phyloP scores from a whole-genome alignment of 2,113 vertebrate species.

The Scophthalmus maximus region DNA sequence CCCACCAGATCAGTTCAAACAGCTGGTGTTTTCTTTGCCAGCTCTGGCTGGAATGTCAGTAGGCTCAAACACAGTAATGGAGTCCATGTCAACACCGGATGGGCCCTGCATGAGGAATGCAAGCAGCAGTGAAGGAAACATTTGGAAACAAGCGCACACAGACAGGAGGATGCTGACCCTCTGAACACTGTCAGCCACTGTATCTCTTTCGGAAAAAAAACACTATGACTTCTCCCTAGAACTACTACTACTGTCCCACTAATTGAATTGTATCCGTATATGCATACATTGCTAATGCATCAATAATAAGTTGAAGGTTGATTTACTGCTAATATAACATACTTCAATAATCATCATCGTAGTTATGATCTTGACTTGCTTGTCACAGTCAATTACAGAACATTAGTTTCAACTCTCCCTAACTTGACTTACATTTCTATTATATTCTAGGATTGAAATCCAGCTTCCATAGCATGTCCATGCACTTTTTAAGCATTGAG shows the following conservation, averaged over 20 bases:
- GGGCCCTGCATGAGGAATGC: constrained; percentile 50
- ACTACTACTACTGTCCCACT: neutral
- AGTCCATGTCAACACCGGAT: constrained; percentile 74
- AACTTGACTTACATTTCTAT: neutral
- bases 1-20: constrained; percentile 57
- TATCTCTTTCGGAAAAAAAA: neutral
- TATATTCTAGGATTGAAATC: neutral
- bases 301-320: neutral
- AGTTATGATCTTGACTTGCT: neutral
- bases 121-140: constrained; percentile 43
- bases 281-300: too few species aligned
- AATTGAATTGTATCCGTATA: too few species aligned
- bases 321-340: neutral
- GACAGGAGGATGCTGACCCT: neutral
- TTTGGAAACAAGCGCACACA: constrained; percentile 19
- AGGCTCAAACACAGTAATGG: constrained; percentile 63
- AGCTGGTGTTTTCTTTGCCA: constrained; percentile 75
- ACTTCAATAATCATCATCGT: neutral
- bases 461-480: too few species aligned
- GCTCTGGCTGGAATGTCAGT: constrained; percentile 66
- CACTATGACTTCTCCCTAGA: neutral
- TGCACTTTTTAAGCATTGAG: too few species aligned
- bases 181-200: neutral
- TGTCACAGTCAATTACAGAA: too few species aligned
- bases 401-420: too few species aligned